Base-by-base conservation (phyloP, 2,888 invertebrate species). In the Dryomyza anilis region DNA sequence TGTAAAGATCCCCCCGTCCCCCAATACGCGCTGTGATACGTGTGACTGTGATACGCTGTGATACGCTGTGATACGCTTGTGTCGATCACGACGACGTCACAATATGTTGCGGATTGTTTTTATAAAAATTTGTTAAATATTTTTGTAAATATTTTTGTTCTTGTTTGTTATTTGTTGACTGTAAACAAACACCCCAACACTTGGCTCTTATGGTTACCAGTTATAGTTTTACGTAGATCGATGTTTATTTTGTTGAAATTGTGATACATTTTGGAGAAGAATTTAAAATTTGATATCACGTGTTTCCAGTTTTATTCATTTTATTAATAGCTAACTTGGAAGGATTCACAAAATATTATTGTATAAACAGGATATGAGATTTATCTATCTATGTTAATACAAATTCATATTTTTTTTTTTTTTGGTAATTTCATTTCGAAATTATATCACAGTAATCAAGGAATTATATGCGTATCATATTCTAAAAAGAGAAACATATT, bases 221-320 rank as follows among this genome's bases (percentile, higher is more conserved):
- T 16, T 12, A 36, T 50, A 16, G n/a, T n/a, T n/a, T n/a, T n/a
- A n/a, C n/a, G n/a, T n/a, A 21, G n/a, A 21, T 29, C 16, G 27
- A 48, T 52, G 48, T 61, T 57, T 57, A 52, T 61, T n/a, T 48
- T 45, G 25, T 56, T 57, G 57, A 63, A 56, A 48, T 57, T 23
- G 56, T 63, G 55, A 56, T 39, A 48, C 56, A 45, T 56, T 25
- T 50, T 27, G 16, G n/a, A 25, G 30, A 3, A 33, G 16, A 1
- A 10, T 23, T 62, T n/a, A 25, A 21, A 30, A 65, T 61, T 56
- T 33, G 55, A 55, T 55, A 63, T 56, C 63, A 63, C 55, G 56
- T 46, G 56, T 46, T 33, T 45, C 56, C 12, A 27, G 16, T 55
- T 30, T 39, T 3, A 27, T 14, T 14, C 7, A 14, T 39, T n/a